Evolutionary conservation across 2,888 invertebrate genomes (phyloP).

Genomic region (Poecilus cupreus): DNA sequence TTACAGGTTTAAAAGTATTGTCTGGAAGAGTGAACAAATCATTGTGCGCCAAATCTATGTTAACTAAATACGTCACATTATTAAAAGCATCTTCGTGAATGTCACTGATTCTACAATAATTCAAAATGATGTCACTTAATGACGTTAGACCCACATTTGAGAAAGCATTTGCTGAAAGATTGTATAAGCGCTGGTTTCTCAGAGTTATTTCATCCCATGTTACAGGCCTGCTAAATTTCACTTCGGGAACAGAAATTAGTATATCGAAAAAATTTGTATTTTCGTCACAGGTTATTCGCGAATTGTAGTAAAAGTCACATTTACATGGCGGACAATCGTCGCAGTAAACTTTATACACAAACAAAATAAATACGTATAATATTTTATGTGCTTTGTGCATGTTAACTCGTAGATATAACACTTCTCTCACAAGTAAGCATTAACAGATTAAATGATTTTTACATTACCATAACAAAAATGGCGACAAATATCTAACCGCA

Average conservation of each 20-base stretch:
- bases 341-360: neutral
- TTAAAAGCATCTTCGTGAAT: constrained; percentile 1
- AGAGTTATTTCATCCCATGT: neutral
- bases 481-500: neutral
- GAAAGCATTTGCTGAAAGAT: neutral
- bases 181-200: neutral
- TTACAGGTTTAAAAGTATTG: neutral
- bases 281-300: neutral
- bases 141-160: neutral
- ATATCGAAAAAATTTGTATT: neutral
- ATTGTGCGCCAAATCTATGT: neutral
- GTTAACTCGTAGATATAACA: too few species aligned
- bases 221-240: neutral
- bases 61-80: neutral
- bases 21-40: neutral
- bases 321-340: constrained; percentile 5
- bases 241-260: neutral
- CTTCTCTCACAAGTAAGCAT: too few species aligned
- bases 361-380: neutral
- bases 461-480: too few species aligned
- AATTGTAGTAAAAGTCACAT: neutral
- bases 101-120: neutral
- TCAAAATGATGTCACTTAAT: neutral
- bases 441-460: too few species aligned
- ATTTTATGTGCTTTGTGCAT: neutral